A percentile compares a stretch with the other conserved stretches of the same genome.
phyloP scores from a whole-genome alignment of 2,113 vertebrate genomes.

The Rattus rattus region DNA sequence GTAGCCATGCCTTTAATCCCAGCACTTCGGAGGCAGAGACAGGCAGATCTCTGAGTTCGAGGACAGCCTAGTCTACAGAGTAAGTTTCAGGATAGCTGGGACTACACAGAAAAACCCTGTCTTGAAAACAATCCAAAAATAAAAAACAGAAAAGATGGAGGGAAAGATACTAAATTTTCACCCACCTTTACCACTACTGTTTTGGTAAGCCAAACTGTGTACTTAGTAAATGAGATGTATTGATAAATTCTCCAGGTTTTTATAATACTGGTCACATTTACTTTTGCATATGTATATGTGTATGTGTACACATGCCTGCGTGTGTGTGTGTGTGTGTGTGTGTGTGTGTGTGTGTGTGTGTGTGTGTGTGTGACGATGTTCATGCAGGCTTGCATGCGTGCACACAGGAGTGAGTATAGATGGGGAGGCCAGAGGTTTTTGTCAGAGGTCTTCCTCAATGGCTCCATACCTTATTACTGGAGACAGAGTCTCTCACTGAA shows the following conservation, averaged over 20 bases:
- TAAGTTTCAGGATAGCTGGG: background rate
- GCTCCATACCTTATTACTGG: background rate
- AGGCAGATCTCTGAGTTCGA: background rate
- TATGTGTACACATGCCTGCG: background rate
- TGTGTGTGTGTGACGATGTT: background rate
- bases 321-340: background rate
- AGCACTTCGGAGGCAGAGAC: background rate
- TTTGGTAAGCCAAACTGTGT: background rate
- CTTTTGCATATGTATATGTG: background rate
- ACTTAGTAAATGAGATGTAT: background rate
- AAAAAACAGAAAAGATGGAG: background rate
- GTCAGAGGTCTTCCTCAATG: background rate
- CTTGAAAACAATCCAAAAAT: background rate
- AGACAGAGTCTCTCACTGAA: background rate
- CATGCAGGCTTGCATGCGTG: background rate
- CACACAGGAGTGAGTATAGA: background rate
- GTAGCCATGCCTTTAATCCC: background rate
- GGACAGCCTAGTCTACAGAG: background rate
- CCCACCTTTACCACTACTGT: background rate
- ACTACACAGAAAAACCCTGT: background rate
- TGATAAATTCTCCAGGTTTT: slow-evolving; percentile 42
- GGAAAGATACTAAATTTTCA: background rate
- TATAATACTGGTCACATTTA: background rate
- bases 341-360: background rate
- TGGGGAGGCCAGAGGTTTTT: background rate